Percentiles rank a stretch among this genome's conserved stretches.
Evolutionary conservation across 2,797 vertebrate species (phyloP).

Genomic region (Tapirus indicus): DNA sequence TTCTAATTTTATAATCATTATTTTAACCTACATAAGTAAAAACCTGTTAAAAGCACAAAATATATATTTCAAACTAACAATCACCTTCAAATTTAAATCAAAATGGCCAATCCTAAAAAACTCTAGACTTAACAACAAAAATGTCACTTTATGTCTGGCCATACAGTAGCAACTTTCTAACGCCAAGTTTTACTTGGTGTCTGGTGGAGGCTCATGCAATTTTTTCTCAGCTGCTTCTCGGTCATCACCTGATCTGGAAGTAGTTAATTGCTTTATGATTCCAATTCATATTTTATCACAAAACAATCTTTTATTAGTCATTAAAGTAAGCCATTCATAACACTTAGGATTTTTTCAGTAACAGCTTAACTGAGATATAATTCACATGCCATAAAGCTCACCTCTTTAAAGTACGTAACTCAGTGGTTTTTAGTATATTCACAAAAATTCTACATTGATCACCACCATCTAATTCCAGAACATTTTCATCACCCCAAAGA

Average conservation of each 20-base stretch:
- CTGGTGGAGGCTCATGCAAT: background rate
- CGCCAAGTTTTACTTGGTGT: background rate
- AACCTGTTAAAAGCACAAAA: slow-evolving; percentile 12
- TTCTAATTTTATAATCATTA: background rate
- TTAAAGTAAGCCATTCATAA: slow-evolving; percentile 20
- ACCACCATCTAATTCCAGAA: background rate
- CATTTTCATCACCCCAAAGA: background rate
- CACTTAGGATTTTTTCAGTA: background rate
- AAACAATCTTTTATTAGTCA: slow-evolving; percentile 43
- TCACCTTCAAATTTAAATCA: slow-evolving; percentile 6
- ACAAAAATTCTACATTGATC: background rate
- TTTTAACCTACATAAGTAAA: background rate
- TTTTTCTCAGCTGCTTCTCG: background rate
- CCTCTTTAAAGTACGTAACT: background rate
- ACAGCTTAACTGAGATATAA: slow-evolving; percentile 36
- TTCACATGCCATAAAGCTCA: background rate
- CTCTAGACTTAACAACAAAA: slow-evolving; percentile 45
- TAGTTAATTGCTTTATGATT: background rate
- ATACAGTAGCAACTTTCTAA: background rate
- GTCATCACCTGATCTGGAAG: background rate
- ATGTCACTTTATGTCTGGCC: background rate
- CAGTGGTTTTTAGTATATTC: background rate
- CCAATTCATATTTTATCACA: slow-evolving; percentile 49
- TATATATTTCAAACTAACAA: background rate
- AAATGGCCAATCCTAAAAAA: background rate